Evolutionary conservation across 2,888 invertebrate genomes (phyloP).

Genomic region (Altica lythri): DNA sequence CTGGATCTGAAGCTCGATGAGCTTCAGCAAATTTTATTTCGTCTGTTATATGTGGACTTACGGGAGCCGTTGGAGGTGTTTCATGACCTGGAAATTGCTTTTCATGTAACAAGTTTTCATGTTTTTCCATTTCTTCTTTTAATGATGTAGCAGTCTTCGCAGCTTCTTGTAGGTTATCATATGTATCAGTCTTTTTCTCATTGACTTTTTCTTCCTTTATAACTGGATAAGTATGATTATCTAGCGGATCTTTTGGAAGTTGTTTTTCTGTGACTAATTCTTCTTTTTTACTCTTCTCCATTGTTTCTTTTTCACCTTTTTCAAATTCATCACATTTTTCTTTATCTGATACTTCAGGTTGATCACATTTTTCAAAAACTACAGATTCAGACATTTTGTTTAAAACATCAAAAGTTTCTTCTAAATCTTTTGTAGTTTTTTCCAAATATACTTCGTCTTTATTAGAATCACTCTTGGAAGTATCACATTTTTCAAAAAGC

Average conservation of each 20-base stretch:
- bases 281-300: constrained; percentile 27
- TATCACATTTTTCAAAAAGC: constrained; percentile 36
- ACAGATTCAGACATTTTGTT: constrained; percentile 31
- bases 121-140: constrained; percentile 48
- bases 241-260: background rate
- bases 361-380: constrained; percentile 34
- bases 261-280: background rate
- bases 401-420: constrained; percentile 26
- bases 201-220: constrained; percentile 15
- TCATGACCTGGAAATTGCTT: constrained; percentile 57
- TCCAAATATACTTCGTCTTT: constrained; percentile 34
- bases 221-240: background rate
- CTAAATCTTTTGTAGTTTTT: constrained; percentile 19
- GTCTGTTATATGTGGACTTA: constrained; percentile 61
- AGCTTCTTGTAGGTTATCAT: constrained; percentile 17
- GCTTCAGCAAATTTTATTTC: constrained; percentile 54
- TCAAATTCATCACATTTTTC: constrained; percentile 26
- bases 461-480: constrained; percentile 25
- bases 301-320: constrained; percentile 40
- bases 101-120: constrained; percentile 47
- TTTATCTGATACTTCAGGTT: constrained; percentile 14
- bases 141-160: constrained; percentile 1
- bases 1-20: constrained; percentile 59
- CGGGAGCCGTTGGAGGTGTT: constrained; percentile 73
- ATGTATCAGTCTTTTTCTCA: constrained; percentile 32